Base-by-base conservation (phyloP, 2,113 vertebrate species). In the Pungitius pungitius region DNA sequence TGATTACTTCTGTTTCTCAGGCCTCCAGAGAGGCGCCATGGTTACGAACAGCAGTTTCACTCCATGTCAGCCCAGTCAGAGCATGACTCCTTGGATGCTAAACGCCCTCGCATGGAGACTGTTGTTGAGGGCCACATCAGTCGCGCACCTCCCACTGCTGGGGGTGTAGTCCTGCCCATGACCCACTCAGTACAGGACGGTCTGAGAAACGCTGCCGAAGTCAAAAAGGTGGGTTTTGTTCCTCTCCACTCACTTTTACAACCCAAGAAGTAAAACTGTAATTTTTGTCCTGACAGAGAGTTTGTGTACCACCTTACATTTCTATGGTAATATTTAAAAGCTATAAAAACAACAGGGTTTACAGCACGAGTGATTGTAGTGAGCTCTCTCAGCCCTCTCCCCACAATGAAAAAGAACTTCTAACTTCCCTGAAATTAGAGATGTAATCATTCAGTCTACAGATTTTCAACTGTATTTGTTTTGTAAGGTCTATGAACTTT, bases 11-110 rank as follows among this genome's bases (percentile, higher is more conserved):
- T 78, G 22, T 80, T 15, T 54, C 0, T 58, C 45, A 99, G 98
- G 93, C 97, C 98, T 87, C 96, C 97, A 64, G 98, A 99, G 91
- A 95, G 96, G 87, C 95, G 96, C 80, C 95, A 96, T 90, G 96
- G 94, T 77, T 99, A 98, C 82, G 98, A 99, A 35, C 95, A 96
- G 75, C 95, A 95, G 84, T 99, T 96, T 84, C 95, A 96, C 85
- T 90, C 94, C 39, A 81, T 95, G 69, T 86, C 94, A 17, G 85
- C 94, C 56, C 95, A 96, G 65, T 63, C 90, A 24, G 98, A 98
- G 51, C 96, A 97, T 71, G 98, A 99, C 65, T 90, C 92, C 30
- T 71, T 96, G 93, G 98, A 99, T 39, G 85, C 94, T 7, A 99
- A 99, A 87, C 93, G 98, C 59, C 96, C 96, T 37, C 96, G 98